Evolutionary conservation across 1,140 invertebrate genomes (phyloP), one percentile per base, ranked within the genome.

Genomic region (Idris sp.): DNA sequence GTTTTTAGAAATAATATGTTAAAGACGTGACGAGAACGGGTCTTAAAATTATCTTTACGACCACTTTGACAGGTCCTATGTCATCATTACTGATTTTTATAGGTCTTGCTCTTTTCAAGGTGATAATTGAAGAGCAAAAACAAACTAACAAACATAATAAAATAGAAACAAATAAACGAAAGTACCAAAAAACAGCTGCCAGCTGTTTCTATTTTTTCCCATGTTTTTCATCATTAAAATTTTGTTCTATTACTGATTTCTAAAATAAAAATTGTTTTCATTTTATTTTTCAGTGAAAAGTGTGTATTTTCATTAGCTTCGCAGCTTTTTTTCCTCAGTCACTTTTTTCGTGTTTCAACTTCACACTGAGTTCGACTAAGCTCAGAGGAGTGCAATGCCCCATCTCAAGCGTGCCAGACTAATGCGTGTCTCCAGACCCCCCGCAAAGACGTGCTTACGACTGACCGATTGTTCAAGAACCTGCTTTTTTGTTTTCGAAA

Each of bases 301-400:
- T n/a, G n/a, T n/a, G n/a, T n/a, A n/a, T n/a, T n/a, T n/a, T n/a
- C n/a, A n/a, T n/a, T n/a, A n/a, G 26, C 9, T 48, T 16, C 1
- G 2, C 11, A 8, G 26, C 10, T 62, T 72, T 72, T 72, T 62
- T 72, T 72, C 19, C 44, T 43, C 43, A 48, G 58, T 49, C 58
- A 48, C 40, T 64, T 64, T 8, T 40, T 1, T 22, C 19, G 49
- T 33, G 46, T 40, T 43, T 33, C 44, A 41, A 51, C 48, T 56
- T 62, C 58, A 7, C 41, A 15, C 13, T 18, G 33, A 38, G 67
- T 31, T n/a, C 40, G 54, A 53, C 58, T 14, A 53, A 65, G 43
- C 53, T 53, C 43, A 25, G 61, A 65, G 46, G 54, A 73, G 69
- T 73, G 69, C 69, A 73, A 73, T 73, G 69, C 68, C 58, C 69